Evolutionary conservation across 2,113 vertebrate species (phyloP).

Genomic region (Promerops cafer): DNA sequence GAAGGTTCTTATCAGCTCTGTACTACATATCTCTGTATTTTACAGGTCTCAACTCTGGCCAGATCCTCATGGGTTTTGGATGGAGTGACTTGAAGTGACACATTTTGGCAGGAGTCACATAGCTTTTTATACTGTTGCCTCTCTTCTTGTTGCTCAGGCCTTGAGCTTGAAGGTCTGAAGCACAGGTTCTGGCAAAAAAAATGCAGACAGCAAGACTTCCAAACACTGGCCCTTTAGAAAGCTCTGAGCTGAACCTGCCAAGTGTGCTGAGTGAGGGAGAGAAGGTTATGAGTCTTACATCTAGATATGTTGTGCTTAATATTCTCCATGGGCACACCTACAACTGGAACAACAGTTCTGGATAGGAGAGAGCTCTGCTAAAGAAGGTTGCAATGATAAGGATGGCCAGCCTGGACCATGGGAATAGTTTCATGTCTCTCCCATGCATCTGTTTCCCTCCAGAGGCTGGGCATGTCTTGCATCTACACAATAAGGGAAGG

Average conservation of each 20-base stretch:
- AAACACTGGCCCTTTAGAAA: neutral
- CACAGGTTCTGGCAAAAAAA: neutral
- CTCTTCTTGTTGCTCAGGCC: neutral
- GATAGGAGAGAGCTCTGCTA: neutral
- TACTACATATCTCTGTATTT: neutral
- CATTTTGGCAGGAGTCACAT: neutral
- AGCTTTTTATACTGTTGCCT: neutral
- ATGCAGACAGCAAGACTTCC: neutral
- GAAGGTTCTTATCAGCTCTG: conserved; percentile 22
- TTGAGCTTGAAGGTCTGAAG: neutral
- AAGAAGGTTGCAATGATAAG: neutral
- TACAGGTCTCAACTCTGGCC: neutral
- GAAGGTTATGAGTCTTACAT: neutral
- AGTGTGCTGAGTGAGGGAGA: neutral
- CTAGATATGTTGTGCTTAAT: neutral
- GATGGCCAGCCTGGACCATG: neutral
- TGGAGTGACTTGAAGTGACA: neutral
- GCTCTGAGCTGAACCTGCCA: neutral
- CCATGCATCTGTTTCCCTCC: neutral
- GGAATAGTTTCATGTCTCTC: neutral
- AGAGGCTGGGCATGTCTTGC: neutral
- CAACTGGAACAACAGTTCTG: neutral
- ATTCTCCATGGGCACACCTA: neutral
- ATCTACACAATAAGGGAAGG: neutral
- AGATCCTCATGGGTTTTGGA: neutral